Base-by-base conservation (phyloP, 53 echinoderm and acorn worm genomes). In the Holothuria leucospilota region DNA sequence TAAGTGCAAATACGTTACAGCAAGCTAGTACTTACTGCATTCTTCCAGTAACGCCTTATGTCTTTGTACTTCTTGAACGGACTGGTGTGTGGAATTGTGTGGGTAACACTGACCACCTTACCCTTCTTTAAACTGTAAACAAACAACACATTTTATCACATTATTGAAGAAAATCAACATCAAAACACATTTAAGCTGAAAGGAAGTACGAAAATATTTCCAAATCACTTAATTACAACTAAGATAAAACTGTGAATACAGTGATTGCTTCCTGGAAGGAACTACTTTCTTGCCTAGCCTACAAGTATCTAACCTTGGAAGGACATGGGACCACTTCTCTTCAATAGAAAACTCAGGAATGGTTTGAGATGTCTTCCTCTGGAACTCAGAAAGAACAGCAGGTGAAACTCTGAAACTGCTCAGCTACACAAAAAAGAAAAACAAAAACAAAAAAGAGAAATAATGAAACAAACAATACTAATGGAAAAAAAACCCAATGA, bases 21-120 rank as follows among this genome's bases (percentile, higher is more conserved):
- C 46, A 46, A 9, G 11, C 46, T 21, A 14, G 12, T 49, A 90
- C 90, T 84, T 86, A 95, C 98, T 34, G 92, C 93, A 85, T 97
- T 97, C 79, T 97, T 97, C 98, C 98, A 97, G 87, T 97, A 94
- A 88, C 95, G 89, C 61, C 92, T 70, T 41, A 97, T 95, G 68
- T 97, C 98, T 62, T 86, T 92, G 88, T 94, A 97, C 8, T 91
- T 85, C 68, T 93, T 90, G 86, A 95, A 97, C 9, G 98, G 98
- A 74, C 98, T 97, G 16, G 92, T 85, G 0, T 64, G 46, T 4
- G 98, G 98, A 18, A 97, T 91, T 46, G 86, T 63, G 49, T 92
- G 98, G 34, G 88, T 95, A n/a, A 97, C 87, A 78, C 93, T 93
- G 1, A 93, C 86, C 7, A 97, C 88, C 28, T 90, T 93, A 21